phyloP scores from a whole-genome alignment of 2,888 invertebrate species.

The Rhingia rostrata region DNA sequence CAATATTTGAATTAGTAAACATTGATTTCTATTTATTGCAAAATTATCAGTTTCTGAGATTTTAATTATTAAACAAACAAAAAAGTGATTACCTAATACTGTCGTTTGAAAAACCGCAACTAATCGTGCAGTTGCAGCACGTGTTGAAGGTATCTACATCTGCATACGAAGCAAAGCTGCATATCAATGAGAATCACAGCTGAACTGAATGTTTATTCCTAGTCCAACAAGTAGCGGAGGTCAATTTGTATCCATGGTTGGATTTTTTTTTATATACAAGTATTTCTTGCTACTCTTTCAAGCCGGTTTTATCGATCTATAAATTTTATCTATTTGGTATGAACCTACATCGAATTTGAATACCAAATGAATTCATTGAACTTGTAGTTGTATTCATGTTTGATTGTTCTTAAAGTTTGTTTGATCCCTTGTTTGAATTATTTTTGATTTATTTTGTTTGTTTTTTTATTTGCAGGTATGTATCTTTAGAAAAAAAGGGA shows the following conservation, averaged over 20 bases:
- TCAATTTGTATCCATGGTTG: neutral
- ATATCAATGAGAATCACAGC: too few species aligned
- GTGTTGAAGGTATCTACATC: too few species aligned
- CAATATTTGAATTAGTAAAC: too few species aligned
- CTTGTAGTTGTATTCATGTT: neutral
- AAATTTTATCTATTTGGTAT: slow-evolving; percentile 7
- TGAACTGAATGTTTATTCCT: too few species aligned
- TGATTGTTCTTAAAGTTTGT: neutral
- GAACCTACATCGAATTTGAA: neutral
- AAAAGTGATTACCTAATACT: too few species aligned
- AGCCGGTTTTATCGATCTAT: slow-evolving; percentile 7
- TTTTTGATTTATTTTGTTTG: neutral
- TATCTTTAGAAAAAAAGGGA: neutral
- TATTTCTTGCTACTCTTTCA: slow-evolving; percentile 6
- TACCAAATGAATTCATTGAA: slow-evolving; percentile 20
- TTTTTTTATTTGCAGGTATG: slow-evolving; percentile 23
- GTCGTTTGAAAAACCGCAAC: too few species aligned
- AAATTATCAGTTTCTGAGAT: too few species aligned
- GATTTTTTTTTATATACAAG: neutral
- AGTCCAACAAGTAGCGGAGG: too few species aligned
- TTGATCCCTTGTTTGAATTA: neutral
- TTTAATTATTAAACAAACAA: too few species aligned
- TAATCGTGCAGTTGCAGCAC: too few species aligned
- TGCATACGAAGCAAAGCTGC: too few species aligned
- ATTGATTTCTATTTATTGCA: too few species aligned